Evolutionary conservation across 2,797 vertebrate genomes (phyloP).

Genomic region (Bovichtus variegatus): DNA sequence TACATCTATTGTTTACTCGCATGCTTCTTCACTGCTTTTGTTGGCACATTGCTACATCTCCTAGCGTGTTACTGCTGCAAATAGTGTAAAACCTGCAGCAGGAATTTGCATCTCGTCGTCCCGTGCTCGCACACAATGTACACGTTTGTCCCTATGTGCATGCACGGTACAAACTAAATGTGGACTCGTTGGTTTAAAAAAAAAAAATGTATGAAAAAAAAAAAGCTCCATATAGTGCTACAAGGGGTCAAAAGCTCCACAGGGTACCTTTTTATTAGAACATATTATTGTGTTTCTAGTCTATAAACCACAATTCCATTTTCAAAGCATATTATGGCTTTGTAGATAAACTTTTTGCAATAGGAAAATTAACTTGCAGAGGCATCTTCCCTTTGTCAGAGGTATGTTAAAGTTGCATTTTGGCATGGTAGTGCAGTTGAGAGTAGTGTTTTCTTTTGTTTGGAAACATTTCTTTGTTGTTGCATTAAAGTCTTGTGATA

Average conservation of each 20-base stretch:
- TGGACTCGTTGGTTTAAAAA: not conserved
- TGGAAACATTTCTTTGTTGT: not conserved
- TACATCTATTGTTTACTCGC: not conserved
- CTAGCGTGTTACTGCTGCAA: not conserved
- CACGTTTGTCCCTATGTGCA: not conserved
- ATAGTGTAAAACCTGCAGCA: not conserved
- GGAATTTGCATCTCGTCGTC: not conserved
- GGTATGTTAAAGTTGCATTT: not conserved
- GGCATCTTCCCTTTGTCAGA: not conserved
- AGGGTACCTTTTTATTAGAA: not conserved
- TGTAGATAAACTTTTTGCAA: not conserved
- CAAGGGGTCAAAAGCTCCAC: not conserved
- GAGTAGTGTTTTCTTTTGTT: not conserved
- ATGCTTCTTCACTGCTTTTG: not conserved
- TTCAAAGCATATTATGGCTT: not conserved
- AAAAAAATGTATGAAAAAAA: too few species aligned
- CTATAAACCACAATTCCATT: not conserved
- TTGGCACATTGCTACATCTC: not conserved
- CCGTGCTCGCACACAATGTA: not conserved
- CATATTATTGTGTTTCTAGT: not conserved
- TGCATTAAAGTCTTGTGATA: not conserved
- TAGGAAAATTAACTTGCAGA: not conserved
- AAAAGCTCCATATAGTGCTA: not conserved
- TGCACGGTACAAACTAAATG: not conserved
- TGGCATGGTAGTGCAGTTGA: not conserved